Conservation (phyloP, 1,140 invertebrate genomes). For the Drosophila guanche region DNA sequence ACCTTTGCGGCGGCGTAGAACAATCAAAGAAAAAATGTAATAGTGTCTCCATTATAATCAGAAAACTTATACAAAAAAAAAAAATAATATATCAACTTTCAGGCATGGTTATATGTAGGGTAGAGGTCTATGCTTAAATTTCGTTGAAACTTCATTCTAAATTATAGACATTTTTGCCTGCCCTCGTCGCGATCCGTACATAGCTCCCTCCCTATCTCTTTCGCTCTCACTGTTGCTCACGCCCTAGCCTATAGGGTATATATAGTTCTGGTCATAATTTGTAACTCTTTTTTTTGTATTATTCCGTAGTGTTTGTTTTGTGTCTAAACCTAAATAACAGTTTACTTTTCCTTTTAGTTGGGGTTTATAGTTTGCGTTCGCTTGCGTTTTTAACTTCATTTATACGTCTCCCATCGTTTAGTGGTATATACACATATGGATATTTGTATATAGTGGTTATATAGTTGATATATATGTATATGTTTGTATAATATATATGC, state of each 20-base stretch:
- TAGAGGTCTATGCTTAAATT: constrained; percentile 40
- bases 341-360: constrained; percentile 38
- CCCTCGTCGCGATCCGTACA: neutral
- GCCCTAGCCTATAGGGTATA: neutral
- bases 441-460: constrained; percentile 16
- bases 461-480: constrained; percentile 39
- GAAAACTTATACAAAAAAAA: constrained; percentile 22
- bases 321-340: constrained; percentile 56
- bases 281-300: constrained; percentile 10
- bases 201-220: neutral
- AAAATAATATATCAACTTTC: constrained; percentile 13
- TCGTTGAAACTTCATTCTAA: constrained; percentile 50
- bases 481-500: constrained; percentile 35
- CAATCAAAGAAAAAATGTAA: constrained; percentile 5
- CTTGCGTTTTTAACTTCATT: constrained; percentile 16
- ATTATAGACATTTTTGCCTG: constrained; percentile 16
- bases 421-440: constrained; percentile 24
- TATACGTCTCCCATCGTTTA: constrained; percentile 25
- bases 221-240: neutral
- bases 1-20: constrained; percentile 38
- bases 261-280: constrained; percentile 16
- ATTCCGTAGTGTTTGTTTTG: constrained; percentile 12
- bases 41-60: neutral
- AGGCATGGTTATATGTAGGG: constrained; percentile 12
- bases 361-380: constrained; percentile 21